Conservation (phyloP, 2,888 invertebrate genomes). For the Lucinisca nassula region DNA sequence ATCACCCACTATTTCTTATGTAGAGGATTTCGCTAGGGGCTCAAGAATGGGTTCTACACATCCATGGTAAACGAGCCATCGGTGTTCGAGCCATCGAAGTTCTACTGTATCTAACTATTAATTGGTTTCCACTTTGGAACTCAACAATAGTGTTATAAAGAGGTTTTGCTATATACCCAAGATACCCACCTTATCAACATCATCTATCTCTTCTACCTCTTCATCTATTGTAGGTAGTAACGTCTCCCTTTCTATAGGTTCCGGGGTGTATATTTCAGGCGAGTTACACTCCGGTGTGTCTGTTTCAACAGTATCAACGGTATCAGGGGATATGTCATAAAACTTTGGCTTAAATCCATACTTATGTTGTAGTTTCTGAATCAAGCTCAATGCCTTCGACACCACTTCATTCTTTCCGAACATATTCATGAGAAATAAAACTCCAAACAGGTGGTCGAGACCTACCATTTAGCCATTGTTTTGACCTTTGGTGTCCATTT, state of each 20-base stretch:
- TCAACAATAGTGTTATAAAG: no score
- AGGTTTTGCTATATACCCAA: no score
- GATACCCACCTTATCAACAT: neutral
- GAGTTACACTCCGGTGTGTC: neutral
- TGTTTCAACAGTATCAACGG: neutral
- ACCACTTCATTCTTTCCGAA: constrained; percentile 73
- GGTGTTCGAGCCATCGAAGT: no score
- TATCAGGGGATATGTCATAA: constrained; percentile 9
- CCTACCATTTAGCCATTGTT: neutral
- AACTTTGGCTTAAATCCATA: constrained; percentile 80
- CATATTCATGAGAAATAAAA: constrained; percentile 40
- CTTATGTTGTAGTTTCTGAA: constrained; percentile 79
- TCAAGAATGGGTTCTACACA: no score
- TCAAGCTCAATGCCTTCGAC: constrained; percentile 76
- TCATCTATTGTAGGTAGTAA: constrained; percentile 61
- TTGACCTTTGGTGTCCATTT: neutral
- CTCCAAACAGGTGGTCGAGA: neutral
- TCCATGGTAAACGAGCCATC: no score
- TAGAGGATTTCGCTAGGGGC: no score
- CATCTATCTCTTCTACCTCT: constrained; percentile 13
- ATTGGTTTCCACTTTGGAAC: no score
- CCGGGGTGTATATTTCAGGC: neutral
- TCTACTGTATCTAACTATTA: no score
- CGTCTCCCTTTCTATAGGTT: neutral
- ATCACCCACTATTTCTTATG: no score